Evolutionary conservation across 2,888 invertebrate genomes (phyloP), one percentile per base, ranked within the genome.

Genomic region (Idaea straminata): DNA sequence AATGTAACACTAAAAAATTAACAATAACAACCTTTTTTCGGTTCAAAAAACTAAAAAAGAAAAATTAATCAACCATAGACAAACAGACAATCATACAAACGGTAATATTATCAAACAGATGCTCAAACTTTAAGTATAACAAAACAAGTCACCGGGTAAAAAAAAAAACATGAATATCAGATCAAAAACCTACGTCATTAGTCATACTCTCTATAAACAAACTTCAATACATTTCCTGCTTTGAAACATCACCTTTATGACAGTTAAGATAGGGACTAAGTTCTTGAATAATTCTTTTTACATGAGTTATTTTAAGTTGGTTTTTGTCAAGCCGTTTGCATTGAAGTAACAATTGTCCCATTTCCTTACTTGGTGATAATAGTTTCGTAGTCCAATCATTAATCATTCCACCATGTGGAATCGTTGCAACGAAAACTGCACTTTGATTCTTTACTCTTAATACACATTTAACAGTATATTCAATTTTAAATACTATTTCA

Each of bases 111-210:
- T 86, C 85, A 88, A 86, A 89, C 91, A 91, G 86, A 89, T 90
- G 91, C 88, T 88, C 80, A 66, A 87, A 88, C 89, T 88, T 88
- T 89, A 92, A 91, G 88, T 91, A 87, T 87, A 89, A 89, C 91
- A 91, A 91, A 91, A 90, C 88, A 83, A 81, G 84, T 83, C 79
- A 77, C 74, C 73, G 77, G 75, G 66, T 66, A 74, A 86, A 89
- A 88, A 89, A n/a, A 89, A 87, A 83, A 80, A 81, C 83, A 91
- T 91, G 92, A 91, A 92, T 92, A 88, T 91, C 89, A 89, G 91
- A 91, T 91, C 84, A 84, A 79, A 87, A 89, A 91, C 91, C 88
- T 89, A 87, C 90, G 89, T 91, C 92, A 92, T 92, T 92, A 92
- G 91, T 92, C 91, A 92, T 47, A 89, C 77, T 87, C 92, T 89